Evolutionary conservation across 2,888 invertebrate species (phyloP).

Genomic region (Andrena bicolor): DNA sequence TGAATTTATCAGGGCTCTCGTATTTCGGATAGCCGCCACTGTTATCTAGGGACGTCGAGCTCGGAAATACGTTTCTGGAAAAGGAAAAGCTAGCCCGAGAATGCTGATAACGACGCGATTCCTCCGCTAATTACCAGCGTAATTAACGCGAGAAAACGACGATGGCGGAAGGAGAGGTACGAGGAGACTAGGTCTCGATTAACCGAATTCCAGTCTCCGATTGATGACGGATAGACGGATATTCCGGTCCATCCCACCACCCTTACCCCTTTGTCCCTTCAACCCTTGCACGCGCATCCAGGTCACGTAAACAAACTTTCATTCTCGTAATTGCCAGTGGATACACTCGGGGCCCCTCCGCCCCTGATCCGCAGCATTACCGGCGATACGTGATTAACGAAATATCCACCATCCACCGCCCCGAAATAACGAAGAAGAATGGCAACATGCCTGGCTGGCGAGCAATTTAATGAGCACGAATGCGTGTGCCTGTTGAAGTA

Average conservation of each 20-base stretch:
- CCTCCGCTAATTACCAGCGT: slow-evolving; percentile 37
- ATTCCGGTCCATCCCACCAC: neutral
- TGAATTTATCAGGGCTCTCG: neutral
- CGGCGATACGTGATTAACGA: slow-evolving; percentile 14
- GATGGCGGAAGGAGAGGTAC: neutral
- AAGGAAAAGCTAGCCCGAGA: slow-evolving; percentile 5
- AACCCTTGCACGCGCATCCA: neutral
- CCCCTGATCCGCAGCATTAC: neutral
- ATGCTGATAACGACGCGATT: slow-evolving; percentile 35
- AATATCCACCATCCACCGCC: slow-evolving; percentile 40
- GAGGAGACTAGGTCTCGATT: slow-evolving; percentile 3
- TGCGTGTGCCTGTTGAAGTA: neutral
- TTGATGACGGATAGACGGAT: slow-evolving; percentile 9
- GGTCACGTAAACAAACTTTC: slow-evolving; percentile 54
- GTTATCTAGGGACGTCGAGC: neutral
- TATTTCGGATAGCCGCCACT: neutral
- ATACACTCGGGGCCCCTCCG: slow-evolving; percentile 7
- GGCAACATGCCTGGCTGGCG: neutral
- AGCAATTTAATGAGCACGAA: slow-evolving; percentile 26
- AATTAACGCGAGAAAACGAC: slow-evolving; percentile 42
- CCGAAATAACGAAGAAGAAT: slow-evolving; percentile 44
- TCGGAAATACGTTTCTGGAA: slow-evolving; percentile 5
- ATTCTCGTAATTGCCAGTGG: slow-evolving; percentile 45
- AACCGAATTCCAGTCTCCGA: slow-evolving; percentile 10
- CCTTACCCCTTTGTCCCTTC: neutral